Evolutionary conservation across 2,113 vertebrate genomes (phyloP).

Genomic region (Panthera uncia): DNA sequence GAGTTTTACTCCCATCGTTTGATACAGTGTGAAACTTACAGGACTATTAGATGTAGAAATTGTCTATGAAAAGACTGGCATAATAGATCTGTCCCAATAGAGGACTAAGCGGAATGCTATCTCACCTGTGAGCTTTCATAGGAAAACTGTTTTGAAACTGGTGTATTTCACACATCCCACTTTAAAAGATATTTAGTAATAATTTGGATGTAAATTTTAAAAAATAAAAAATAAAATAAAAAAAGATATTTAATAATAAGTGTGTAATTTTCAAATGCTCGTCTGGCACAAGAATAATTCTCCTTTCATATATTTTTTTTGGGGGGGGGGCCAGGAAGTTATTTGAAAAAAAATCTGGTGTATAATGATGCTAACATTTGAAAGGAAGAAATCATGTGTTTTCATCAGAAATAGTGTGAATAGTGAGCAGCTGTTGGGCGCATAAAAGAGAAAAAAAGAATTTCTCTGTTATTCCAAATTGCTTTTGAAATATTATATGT

Average conservation of each 20-base stretch:
- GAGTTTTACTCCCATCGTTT: not conserved
- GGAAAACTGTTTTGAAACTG: not conserved
- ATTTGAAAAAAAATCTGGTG: slow-evolving; percentile 45
- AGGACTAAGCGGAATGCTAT: not conserved
- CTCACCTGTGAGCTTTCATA: not conserved
- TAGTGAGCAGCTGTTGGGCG: slow-evolving; percentile 50
- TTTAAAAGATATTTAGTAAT: slow-evolving; percentile 23
- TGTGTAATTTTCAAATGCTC: slow-evolving; percentile 30
- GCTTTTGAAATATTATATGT: slow-evolving; percentile 15
- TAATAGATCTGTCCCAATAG: not conserved
- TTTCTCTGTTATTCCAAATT: slow-evolving; percentile 66
- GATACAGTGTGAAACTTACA: not conserved
- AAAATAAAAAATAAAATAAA: too few relatives aligned
- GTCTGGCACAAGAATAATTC: not conserved
- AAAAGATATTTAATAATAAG: slow-evolving; percentile 26
- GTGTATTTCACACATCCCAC: not conserved
- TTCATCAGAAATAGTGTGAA: slow-evolving; percentile 55
- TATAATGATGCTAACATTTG: slow-evolving; percentile 58
- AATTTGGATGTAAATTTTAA: not conserved
- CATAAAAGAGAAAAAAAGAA: slow-evolving; percentile 60
- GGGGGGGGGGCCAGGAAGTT: not conserved
- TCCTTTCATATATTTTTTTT: slow-evolving; percentile 10
- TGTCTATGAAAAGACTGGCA: not conserved
- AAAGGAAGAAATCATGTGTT: slow-evolving; percentile 51
- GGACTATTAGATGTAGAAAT: not conserved